Evolutionary conservation across 2,797 vertebrate species (phyloP), one percentile per base, ranked within the genome.

Genomic region (Clarias platycephalus): DNA sequence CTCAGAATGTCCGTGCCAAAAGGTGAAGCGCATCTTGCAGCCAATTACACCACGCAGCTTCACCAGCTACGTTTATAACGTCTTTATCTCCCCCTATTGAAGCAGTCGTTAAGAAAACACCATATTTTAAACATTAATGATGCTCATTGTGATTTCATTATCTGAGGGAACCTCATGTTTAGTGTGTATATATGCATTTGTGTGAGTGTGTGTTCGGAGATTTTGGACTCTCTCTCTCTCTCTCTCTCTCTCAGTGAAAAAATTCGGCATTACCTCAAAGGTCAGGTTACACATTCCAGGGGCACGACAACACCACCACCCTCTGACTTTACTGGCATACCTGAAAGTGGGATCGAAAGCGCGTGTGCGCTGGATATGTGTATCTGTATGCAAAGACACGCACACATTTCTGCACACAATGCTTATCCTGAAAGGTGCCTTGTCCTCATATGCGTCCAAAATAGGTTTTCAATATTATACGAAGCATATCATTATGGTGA

Each of bases 241-340:
- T 66, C 20, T 88, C 90, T 92, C 90, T 93, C 86, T 83, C 93
- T 93, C 92, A 93, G 92, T 90, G 91, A 93, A 89, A 90, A 93
- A 91, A 91, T 90, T 94, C 90, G 86, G 93, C 94, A 93, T 92
- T 91, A 91, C 89, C 86, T 88, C 83, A 88, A 90, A 91, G 94
- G 93, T 95, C 93, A 92, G 90, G 91, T 95, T 95, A 94, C 93
- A 87, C 95, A 95, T 95, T 95, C 94, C 93, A 92, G 91, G 92
- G 93, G 89, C 89, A 91, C 91, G 91, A 86, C 68, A 75, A 67
- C 91, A 93, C 92, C 91, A 91, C 92, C 91, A 91, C 86, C 84
- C 92, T 91, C 91, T 92, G 93, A 93, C 91, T 94, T 90, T 91
- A 84, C 91, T 90, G 89, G 92, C 91, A 93, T 94, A 93, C 93